Percentiles rank a stretch among this genome's conserved stretches.
phyloP scores from a whole-genome alignment of 2,113 vertebrate species.

The Synodontis membranacea region DNA sequence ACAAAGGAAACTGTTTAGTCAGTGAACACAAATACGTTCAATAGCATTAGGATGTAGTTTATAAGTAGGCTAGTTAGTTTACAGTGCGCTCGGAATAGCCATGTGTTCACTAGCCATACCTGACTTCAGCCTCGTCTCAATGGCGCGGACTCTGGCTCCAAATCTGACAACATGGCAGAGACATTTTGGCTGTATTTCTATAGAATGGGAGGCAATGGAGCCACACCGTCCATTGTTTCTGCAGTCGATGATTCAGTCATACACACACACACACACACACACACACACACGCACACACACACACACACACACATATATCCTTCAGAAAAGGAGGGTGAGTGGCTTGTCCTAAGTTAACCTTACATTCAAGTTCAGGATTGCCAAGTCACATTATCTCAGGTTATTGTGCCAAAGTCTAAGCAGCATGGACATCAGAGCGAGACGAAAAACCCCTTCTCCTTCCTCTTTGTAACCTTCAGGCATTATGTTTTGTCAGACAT shows the following conservation, averaged over 20 bases:
- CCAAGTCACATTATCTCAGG: slow-evolving; percentile 29
- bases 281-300: slow-evolving; percentile 15
- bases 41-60: no score
- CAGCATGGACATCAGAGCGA: not conserved
- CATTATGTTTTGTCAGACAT: slow-evolving; percentile 32
- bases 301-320: not conserved
- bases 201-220: no score
- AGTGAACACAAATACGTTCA: no score
- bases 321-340: not conserved
- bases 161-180: no score
- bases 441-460: not conserved
- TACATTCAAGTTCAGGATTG: not conserved
- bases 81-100: no score
- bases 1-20: no score
- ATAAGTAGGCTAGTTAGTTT: no score
- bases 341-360: slow-evolving; percentile 26
- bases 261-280: slow-evolving; percentile 17
- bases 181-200: no score
- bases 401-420: not conserved
- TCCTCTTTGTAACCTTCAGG: slow-evolving; percentile 16
- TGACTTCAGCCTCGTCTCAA: no score
- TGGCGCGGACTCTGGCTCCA: no score
- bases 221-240: no score
- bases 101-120: no score
- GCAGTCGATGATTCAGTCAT: slow-evolving; percentile 3